A percentile compares a stretch with the other conserved stretches of the same genome.
phyloP scores from a whole-genome alignment of 2,113 vertebrate species.

The Syrmaticus mikado region DNA sequence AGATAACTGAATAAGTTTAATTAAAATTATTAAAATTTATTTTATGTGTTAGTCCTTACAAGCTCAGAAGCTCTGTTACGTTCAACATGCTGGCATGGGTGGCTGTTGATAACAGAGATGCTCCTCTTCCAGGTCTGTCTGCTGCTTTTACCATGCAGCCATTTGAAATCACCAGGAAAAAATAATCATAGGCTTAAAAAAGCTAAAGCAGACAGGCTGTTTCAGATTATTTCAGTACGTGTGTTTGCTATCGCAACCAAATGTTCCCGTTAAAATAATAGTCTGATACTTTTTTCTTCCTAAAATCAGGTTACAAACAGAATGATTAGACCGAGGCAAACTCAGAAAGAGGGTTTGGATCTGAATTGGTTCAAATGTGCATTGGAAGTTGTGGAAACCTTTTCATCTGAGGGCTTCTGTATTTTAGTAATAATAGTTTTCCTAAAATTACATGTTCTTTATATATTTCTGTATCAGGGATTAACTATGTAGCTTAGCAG shows the following conservation, averaged over 20 bases:
- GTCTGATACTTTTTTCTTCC: slow-evolving; percentile 25
- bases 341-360: not conserved
- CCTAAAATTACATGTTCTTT: not conserved
- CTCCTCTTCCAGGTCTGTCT: slow-evolving; percentile 11
- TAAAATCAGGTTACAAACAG: slow-evolving; percentile 52
- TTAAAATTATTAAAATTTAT: not conserved
- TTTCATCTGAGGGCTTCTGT: not conserved
- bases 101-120: not conserved
- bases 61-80: not conserved
- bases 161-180: slow-evolving; percentile 39
- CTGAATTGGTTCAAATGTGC: not conserved
- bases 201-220: slow-evolving; percentile 54
- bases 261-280: slow-evolving; percentile 46
- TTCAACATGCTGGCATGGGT: not conserved
- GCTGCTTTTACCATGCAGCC: not conserved
- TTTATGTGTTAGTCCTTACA: not conserved
- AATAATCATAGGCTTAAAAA: slow-evolving; percentile 57
- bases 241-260: not conserved
- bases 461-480: not conserved
- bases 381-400: not conserved
- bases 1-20: not conserved
- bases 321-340: slow-evolving; percentile 13
- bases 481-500: not conserved
- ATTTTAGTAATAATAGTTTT: not conserved
- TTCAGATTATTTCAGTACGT: slow-evolving; percentile 60